These are phyloP conservation scores for Alcis repandata DNA, from an alignment of 2,888 invertebrate genomes.

Conservation along the genomic window DNA sequence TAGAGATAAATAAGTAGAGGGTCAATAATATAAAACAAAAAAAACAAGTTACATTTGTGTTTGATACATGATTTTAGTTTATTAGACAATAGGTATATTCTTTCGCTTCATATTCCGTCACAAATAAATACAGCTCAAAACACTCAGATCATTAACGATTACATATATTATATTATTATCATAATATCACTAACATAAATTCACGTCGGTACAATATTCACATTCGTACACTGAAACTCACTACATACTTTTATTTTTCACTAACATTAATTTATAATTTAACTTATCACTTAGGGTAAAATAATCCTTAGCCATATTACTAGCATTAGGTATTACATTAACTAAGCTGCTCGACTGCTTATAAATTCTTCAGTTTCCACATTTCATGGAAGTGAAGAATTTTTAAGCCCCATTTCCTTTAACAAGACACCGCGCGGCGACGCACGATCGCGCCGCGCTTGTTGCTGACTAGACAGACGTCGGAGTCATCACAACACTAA, in stretches of 20 bases:
- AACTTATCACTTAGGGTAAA: constrained; percentile 33
- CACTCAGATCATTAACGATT: constrained; percentile 68
- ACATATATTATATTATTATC: constrained; percentile 45
- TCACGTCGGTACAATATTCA: neutral
- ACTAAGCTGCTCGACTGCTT: constrained; percentile 62
- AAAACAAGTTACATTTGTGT: constrained; percentile 14
- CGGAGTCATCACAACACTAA: constrained; percentile 57
- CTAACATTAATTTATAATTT: constrained; percentile 38
- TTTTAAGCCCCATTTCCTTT: constrained; percentile 53
- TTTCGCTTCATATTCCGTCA: constrained; percentile 52
- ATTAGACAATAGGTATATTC: constrained; percentile 32
- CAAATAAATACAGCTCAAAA: constrained; percentile 64
- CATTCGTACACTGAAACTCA: neutral
- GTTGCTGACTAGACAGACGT: constrained; percentile 66
- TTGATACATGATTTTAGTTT: constrained; percentile 33
- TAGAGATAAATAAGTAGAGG: neutral
- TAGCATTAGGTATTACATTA: constrained; percentile 14
- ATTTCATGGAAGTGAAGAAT: constrained; percentile 42
- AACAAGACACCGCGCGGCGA: constrained; percentile 48
- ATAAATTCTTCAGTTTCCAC: constrained; percentile 31
- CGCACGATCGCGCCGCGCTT: constrained; percentile 52
- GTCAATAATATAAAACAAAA: neutral
- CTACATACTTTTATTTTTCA: neutral
- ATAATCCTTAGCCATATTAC: constrained; percentile 51
- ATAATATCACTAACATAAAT: no score